Conservation (phyloP, 2,888 invertebrate genomes). For the Erannis defoliaria region DNA sequence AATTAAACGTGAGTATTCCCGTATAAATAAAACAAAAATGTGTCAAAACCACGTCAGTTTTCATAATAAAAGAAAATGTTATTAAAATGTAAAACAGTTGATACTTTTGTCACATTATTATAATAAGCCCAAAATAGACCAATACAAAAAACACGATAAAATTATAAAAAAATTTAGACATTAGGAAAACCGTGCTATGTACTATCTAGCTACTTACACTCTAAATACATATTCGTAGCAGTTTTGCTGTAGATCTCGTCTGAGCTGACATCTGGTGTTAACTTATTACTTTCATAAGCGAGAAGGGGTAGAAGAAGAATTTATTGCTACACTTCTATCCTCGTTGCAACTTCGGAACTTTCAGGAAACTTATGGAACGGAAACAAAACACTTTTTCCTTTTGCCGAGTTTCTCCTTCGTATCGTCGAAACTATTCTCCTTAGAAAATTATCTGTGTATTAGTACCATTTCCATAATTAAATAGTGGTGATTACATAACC, state of each 20-base stretch:
- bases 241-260: constrained; percentile 41
- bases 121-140: too few relatives aligned
- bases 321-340: constrained; percentile 45
- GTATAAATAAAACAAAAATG: too few relatives aligned
- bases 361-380: constrained; percentile 21
- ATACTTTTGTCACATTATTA: too few relatives aligned
- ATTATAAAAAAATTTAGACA: too few relatives aligned
- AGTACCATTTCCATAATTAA: too few relatives aligned
- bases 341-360: constrained; percentile 21
- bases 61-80: too few relatives aligned
- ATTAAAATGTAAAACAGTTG: too few relatives aligned
- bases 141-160: too few relatives aligned
- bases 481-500: neutral
- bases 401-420: neutral
- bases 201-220: neutral
- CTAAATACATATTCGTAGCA: neutral
- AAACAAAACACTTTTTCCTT: constrained; percentile 27
- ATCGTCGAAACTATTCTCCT: constrained; percentile 22
- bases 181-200: too few relatives aligned
- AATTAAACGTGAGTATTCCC: too few relatives aligned
- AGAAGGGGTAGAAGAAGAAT: constrained; percentile 51
- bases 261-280: constrained; percentile 51
- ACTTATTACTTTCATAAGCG: constrained; percentile 63
- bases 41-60: too few relatives aligned
- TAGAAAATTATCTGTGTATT: constrained; percentile 2